Percentiles rank a stretch among this genome's conserved stretches.
These are phyloP conservation scores for Phyllopteryx taeniolatus DNA, from an alignment of 2,113 vertebrate species.

Conservation along the genomic window DNA sequence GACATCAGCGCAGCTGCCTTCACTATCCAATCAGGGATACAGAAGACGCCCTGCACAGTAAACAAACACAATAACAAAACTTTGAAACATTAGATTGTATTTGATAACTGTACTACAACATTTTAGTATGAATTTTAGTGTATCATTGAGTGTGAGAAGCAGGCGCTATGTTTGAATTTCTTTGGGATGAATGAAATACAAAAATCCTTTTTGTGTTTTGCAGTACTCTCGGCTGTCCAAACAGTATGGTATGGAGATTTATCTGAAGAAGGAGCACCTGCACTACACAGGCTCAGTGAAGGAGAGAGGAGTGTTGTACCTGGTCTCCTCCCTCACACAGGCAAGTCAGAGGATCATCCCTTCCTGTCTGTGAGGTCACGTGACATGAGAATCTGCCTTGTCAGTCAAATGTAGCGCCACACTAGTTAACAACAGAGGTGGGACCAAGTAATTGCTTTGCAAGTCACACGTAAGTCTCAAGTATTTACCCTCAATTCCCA, in stretches of 20 bases:
- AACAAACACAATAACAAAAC: background rate
- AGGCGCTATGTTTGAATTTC: background rate
- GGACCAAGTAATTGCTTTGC: too few species aligned
- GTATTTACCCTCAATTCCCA: too few species aligned
- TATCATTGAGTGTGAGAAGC: background rate
- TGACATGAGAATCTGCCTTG: background rate
- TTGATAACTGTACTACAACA: background rate
- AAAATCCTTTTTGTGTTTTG: slow-evolving; percentile 16
- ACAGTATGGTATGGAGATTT: slow-evolving; percentile 87
- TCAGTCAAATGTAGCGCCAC: slow-evolving; percentile 12
- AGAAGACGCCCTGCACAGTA: slow-evolving; percentile 90
- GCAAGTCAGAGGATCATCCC: slow-evolving; percentile 53
- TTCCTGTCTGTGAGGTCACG: slow-evolving; percentile 10
- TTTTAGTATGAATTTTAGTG: too few species aligned
- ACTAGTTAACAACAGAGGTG: background rate
- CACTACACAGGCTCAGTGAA: slow-evolving; percentile 88
- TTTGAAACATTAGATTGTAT: background rate
- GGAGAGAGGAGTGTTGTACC: slow-evolving; percentile 82
- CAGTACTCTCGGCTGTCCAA: slow-evolving; percentile 91
- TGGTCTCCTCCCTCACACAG: slow-evolving; percentile 81
- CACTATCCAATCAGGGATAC: slow-evolving; percentile 80
- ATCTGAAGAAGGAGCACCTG: slow-evolving; percentile 88
- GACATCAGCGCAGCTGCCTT: slow-evolving; percentile 87
- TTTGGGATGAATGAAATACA: background rate
- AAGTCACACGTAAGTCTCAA: too few species aligned